Evolutionary conservation across 2,888 invertebrate species (phyloP).

Genomic region (Blera fallax): DNA sequence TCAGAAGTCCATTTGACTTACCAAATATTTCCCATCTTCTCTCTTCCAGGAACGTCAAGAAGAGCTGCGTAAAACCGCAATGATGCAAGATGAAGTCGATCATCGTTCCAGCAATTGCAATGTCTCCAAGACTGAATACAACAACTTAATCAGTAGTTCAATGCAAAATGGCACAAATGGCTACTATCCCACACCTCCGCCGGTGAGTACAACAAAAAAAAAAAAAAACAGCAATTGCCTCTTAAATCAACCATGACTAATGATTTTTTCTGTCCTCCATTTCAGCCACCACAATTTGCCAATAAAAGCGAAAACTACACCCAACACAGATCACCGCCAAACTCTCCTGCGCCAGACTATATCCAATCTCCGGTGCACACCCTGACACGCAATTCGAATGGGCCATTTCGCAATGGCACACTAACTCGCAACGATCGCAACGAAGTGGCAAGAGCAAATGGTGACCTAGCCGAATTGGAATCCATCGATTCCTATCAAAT

Average conservation of each 20-base stretch:
- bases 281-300: conserved; percentile 79
- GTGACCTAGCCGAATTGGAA: conserved; percentile 87
- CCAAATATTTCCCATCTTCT: conserved; percentile 21
- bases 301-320: conserved; percentile 74
- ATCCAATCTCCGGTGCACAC: conserved; percentile 74
- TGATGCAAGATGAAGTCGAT: conserved; percentile 80
- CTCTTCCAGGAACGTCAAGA: conserved; percentile 79
- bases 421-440: conserved; percentile 60
- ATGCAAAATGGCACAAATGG: conserved; percentile 73
- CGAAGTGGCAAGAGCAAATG: conserved; percentile 77
- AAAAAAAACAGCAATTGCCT: background rate
- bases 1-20: background rate
- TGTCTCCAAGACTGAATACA: conserved; percentile 69
- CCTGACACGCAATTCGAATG: conserved; percentile 60
- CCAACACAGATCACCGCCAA: conserved; percentile 75
- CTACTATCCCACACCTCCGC: conserved; percentile 76
- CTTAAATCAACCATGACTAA: conserved; percentile 33
- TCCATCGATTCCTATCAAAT: conserved; percentile 89
- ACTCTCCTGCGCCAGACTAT: conserved; percentile 78
- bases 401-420: conserved; percentile 67
- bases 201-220: conserved; percentile 75
- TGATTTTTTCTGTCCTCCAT: background rate
- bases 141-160: conserved; percentile 69
- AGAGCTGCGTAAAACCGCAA: conserved; percentile 79
- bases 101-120: conserved; percentile 77